Evolutionary conservation across 2,888 invertebrate genomes (phyloP).

Genomic region (Sycophila texana): DNA sequence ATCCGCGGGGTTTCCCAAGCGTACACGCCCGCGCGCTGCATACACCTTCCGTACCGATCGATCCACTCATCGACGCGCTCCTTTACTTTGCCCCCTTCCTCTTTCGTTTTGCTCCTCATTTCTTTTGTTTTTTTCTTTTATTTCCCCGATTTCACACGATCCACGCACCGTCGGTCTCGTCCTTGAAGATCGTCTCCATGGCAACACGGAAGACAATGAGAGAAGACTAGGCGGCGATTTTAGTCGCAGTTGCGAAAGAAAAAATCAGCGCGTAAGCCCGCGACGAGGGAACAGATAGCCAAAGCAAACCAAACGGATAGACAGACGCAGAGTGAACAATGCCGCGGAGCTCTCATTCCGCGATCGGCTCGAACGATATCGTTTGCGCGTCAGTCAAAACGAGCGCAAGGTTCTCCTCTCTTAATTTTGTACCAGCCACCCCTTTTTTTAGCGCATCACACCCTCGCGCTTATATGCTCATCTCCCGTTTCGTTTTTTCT

Average conservation of each 20-base stretch:
- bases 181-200: slow-evolving; percentile 35
- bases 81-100: not conserved
- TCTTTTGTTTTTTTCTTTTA: not conserved
- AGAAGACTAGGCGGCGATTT: slow-evolving; percentile 6
- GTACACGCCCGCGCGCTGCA: slow-evolving; percentile 20
- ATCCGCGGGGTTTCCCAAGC: not conserved
- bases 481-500: slow-evolving; percentile 11
- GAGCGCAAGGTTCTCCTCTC: slow-evolving; percentile 61
- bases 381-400: slow-evolving; percentile 62
- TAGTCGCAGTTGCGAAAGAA: not conserved
- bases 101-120: too few relatives aligned
- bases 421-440: slow-evolving; percentile 59
- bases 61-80: not conserved
- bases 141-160: slow-evolving; percentile 22
- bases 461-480: not conserved
- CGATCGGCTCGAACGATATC: slow-evolving; percentile 9
- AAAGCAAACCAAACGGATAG: slow-evolving; percentile 74
- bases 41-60: not conserved
- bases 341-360: slow-evolving; percentile 27
- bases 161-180: slow-evolving; percentile 12
- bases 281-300: slow-evolving; percentile 6
- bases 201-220: slow-evolving; percentile 41
- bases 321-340: slow-evolving; percentile 68
- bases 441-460: not conserved
- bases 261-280: not conserved